Evolutionary conservation across 2,113 vertebrate species (phyloP).

Genomic region (Anoura caudifer): DNA sequence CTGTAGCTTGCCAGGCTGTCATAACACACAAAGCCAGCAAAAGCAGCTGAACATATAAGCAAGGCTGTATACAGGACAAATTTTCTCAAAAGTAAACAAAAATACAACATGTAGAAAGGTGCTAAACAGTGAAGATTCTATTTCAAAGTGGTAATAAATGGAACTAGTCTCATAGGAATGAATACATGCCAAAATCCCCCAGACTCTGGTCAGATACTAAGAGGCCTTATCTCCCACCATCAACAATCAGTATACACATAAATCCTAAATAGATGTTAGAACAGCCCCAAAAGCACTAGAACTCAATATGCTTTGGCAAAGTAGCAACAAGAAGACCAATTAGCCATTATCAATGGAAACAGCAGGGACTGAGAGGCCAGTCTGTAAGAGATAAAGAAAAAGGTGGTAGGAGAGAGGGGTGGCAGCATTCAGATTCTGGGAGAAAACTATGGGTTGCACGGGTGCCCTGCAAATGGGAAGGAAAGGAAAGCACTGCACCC

Average conservation of each 20-base stretch:
- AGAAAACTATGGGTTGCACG: neutral
- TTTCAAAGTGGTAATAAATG: neutral
- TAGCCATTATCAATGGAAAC: conserved; percentile 11
- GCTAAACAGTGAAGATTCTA: neutral
- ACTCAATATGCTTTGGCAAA: neutral
- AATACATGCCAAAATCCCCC: neutral
- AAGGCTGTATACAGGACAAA: neutral
- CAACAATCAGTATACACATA: neutral
- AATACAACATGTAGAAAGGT: neutral
- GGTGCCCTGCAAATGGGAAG: neutral
- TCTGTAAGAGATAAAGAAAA: conserved; percentile 25
- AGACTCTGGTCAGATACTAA: neutral
- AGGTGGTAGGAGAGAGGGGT: neutral
- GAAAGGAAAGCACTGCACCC: neutral
- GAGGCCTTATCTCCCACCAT: neutral
- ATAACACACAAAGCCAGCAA: neutral
- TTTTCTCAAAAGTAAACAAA: conserved; percentile 30
- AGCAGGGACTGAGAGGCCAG: neutral
- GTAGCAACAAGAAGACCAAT: neutral
- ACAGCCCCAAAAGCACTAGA: neutral
- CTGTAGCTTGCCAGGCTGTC: neutral
- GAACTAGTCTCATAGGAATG: neutral
- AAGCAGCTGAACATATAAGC: neutral
- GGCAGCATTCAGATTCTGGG: neutral
- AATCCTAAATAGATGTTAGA: neutral